phyloP scores from a whole-genome alignment of 2,113 vertebrate species.

The Acrocephalus arundinaceus region DNA sequence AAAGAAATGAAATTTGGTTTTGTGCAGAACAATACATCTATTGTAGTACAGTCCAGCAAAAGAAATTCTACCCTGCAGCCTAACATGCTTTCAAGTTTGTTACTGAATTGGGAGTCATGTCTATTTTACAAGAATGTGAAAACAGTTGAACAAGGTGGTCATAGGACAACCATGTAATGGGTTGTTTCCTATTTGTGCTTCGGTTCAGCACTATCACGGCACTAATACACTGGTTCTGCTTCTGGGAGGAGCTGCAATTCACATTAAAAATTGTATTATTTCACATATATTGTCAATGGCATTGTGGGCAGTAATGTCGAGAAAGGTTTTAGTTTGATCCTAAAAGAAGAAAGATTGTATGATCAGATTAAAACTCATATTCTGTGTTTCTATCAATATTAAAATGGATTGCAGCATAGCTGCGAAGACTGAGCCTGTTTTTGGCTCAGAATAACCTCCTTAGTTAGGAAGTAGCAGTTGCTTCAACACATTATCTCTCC shows the following conservation, averaged over 20 bases:
- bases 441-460: neutral
- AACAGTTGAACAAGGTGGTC: neutral
- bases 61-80: neutral
- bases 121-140: neutral
- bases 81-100: neutral
- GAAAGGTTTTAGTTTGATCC: neutral
- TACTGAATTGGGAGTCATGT: neutral
- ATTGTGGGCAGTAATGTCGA: neutral
- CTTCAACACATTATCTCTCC: neutral
- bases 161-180: accelerated
- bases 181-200: neutral
- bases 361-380: neutral
- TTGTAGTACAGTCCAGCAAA: neutral
- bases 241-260: neutral
- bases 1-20: neutral
- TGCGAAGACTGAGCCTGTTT: neutral
- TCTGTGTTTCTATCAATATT: neutral
- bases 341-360: neutral
- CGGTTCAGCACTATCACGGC: neutral
- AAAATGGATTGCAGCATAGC: neutral
- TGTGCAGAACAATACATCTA: neutral
- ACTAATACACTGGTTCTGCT: neutral
- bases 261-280: neutral
- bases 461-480: neutral
- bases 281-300: neutral